A percentile compares a stretch with the other conserved stretches of the same genome.
Conservation (phyloP, 1,140 invertebrate genomes). For the Drosophila pseudoobscura region DNA sequence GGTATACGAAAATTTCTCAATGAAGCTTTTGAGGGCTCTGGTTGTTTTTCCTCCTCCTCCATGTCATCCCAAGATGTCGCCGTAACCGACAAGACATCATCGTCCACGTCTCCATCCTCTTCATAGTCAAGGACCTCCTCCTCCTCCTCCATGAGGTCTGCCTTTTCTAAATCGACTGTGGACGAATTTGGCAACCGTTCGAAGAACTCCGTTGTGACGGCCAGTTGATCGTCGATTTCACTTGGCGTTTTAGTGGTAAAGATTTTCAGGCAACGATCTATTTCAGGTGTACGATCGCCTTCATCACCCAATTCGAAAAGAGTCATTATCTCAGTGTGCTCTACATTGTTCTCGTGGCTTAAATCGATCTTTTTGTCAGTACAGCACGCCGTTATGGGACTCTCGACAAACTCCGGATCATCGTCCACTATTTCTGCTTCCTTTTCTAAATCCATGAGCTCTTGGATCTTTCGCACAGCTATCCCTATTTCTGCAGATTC, state of each 20-base stretch:
- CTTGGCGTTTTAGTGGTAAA: conserved; percentile 14
- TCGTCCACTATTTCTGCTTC: neutral
- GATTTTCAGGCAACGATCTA: conserved; percentile 6
- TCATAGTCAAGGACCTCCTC: conserved; percentile 34
- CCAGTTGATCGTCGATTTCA: conserved; percentile 23
- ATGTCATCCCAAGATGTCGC: conserved; percentile 44
- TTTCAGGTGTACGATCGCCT: neutral
- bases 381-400: too few species aligned
- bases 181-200: conserved; percentile 20
- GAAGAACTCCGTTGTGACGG: conserved; percentile 4
- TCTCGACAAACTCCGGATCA: neutral
- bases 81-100: conserved; percentile 47
- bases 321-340: neutral
- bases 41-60: conserved; percentile 20
- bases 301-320: neutral
- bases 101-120: conserved; percentile 14
- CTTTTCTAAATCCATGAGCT: neutral
- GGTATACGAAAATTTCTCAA: neutral
- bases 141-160: conserved; percentile 24
- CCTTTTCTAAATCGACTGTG: neutral
- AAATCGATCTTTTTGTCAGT: neutral
- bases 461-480: too few species aligned
- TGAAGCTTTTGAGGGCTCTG: too few species aligned
- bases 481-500: neutral
- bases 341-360: neutral